Conservation (phyloP, 1,140 invertebrate species). For the Sycobia sp. region DNA sequence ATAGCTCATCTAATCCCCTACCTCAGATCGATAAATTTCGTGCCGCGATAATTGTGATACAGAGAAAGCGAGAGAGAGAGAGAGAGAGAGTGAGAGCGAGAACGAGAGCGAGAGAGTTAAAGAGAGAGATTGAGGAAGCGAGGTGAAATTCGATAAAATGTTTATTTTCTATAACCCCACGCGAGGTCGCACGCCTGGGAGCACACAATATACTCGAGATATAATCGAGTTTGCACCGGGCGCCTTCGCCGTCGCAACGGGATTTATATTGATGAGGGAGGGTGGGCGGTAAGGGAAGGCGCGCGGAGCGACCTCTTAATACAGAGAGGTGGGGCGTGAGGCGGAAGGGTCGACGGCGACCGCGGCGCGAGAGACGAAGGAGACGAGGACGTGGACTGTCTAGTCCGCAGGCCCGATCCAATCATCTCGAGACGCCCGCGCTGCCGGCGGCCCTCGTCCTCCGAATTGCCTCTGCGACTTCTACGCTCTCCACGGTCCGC, state of each 20-base stretch:
- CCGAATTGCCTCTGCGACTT: constrained; percentile 44
- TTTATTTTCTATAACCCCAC: constrained; percentile 40
- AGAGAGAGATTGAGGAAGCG: no score
- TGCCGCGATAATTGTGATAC: no score
- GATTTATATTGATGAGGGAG: constrained; percentile 49
- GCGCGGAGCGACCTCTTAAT: no score
- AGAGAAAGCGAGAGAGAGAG: no score
- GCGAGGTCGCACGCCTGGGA: no score
- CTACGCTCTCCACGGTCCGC: constrained; percentile 49
- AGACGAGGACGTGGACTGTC: constrained; percentile 40
- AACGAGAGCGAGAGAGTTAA: no score
- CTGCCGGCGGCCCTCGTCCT: constrained; percentile 47
- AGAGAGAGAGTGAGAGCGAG: no score
- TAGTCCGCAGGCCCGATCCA: constrained; percentile 49
- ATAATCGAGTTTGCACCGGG: constrained; percentile 47
- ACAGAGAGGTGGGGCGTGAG: not conserved
- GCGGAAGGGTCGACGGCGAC: not conserved
- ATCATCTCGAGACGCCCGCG: constrained; percentile 56
- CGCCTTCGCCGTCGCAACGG: constrained; percentile 42
- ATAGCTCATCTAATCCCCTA: no score
- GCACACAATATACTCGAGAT: constrained; percentile 35
- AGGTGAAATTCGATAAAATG: constrained; percentile 47
- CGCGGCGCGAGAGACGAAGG: constrained; percentile 8
- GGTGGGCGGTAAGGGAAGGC: no score
- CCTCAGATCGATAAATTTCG: no score